Evolutionary conservation across 1,140 invertebrate species (phyloP), one percentile per base, ranked within the genome.

Genomic region (Cherax destructor): DNA sequence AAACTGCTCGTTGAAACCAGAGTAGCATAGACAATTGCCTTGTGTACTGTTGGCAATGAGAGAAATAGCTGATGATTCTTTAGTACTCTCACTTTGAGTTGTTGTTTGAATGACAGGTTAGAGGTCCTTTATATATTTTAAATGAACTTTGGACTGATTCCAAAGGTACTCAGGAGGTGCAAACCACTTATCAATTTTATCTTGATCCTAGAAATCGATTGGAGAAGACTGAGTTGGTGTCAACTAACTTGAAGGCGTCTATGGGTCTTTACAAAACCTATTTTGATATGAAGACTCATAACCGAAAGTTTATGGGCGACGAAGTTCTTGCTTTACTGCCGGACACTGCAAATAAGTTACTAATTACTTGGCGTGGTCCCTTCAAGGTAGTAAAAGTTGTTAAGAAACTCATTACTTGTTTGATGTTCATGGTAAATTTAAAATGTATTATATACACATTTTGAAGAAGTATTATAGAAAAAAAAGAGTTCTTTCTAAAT

Each of bases 241-340:
- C 9, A 76, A 4, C 30, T n/a, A 9, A 41, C 7, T 21, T n/a
- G 21, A 41, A 41, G n/a, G 30, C 30, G 30, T 41, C 30, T 41
- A 41, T 2, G 30, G 30, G 30, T 0, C 30, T 2, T 41, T 76
- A 76, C 72, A 76, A 4, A 21, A 16, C 72, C 10, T 76, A 76
- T 4, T 76, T 76, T 76, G 72, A 74, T 74, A 74, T 74, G 11
- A n/a, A 76, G 1, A 16, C 5, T 9, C 72, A 5, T 9, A 21
- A 76, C 21, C 72, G 72, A 16, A 3, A 21, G 30, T n/a, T 76
- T 10, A 10, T 9, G 9, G 72, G 72, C 30, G 72, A 76, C 21
- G 72, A 76, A 76, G 72, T 76, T 76, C 30, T 76, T 16, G 72
- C 21, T 13, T 76, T 76, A 76, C 21, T 76, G 9, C 72, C 72